phyloP scores from a whole-genome alignment of 1,140 invertebrate genomes.

The Drosophila aff. region DNA sequence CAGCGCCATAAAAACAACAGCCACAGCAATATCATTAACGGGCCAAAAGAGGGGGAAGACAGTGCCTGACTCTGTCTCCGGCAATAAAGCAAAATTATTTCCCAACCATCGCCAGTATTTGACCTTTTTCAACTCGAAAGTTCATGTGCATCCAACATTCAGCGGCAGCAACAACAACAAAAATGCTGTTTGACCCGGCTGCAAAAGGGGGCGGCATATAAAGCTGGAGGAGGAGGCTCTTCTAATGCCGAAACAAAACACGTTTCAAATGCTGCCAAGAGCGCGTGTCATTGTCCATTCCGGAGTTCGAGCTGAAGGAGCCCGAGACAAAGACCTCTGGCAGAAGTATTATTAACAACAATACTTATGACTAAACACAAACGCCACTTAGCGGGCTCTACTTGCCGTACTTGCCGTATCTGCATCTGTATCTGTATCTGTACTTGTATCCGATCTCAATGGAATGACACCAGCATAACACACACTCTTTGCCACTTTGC shows the following conservation, averaged over 20 bases:
- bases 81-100: conserved; percentile 71
- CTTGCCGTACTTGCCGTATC: conserved; percentile 22
- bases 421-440: conserved; percentile 10
- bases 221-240: conserved; percentile 3
- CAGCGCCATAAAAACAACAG: conserved; percentile 37
- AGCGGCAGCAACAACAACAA: conserved; percentile 39
- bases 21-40: conserved; percentile 23
- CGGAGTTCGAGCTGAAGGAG: conserved; percentile 45
- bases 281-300: conserved; percentile 68
- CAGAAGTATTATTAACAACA: conserved; percentile 43
- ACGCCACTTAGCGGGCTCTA: conserved; percentile 57
- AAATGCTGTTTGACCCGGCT: conserved; percentile 55
- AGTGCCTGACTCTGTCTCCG: conserved; percentile 11
- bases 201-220: conserved; percentile 9
- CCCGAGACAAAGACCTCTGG: conserved; percentile 69
- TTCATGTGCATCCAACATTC: conserved; percentile 59
- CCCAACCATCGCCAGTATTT: conserved; percentile 49
- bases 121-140: conserved; percentile 73
- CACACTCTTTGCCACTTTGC: conserved; percentile 38
- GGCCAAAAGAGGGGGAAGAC: conserved; percentile 32
- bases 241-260: conserved; percentile 53
- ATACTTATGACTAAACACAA: conserved; percentile 64
- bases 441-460: conserved; percentile 47
- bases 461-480: conserved; percentile 58
- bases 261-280: conserved; percentile 56